These are phyloP conservation scores for Drosophila hawaiiensis DNA, from an alignment of 2,888 invertebrate species.

Conservation along the genomic window DNA sequence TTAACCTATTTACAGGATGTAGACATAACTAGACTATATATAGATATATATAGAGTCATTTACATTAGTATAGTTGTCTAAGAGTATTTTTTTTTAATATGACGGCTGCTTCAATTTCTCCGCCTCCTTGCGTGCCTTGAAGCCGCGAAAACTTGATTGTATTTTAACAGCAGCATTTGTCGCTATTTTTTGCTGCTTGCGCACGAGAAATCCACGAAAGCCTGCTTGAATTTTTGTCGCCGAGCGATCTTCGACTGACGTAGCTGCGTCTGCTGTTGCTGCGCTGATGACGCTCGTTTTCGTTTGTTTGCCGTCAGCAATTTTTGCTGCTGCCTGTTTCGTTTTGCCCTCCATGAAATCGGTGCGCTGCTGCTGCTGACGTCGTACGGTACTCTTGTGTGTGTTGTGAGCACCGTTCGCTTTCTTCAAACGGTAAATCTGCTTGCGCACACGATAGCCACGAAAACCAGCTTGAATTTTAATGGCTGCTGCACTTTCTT, in stretches of 20 bases:
- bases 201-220: slow-evolving; percentile 84
- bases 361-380: slow-evolving; percentile 39
- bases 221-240: slow-evolving; percentile 85
- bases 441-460: slow-evolving; percentile 86
- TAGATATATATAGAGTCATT: slow-evolving; percentile 18
- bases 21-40: slow-evolving; percentile 37
- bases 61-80: slow-evolving; percentile 13
- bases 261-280: slow-evolving; percentile 29
- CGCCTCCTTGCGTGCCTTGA: slow-evolving; percentile 84
- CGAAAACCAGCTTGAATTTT: slow-evolving; percentile 87
- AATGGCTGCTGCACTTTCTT: slow-evolving; percentile 86
- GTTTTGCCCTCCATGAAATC: slow-evolving; percentile 51
- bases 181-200: slow-evolving; percentile 84
- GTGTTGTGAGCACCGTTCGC: slow-evolving; percentile 27
- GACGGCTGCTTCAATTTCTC: slow-evolving; percentile 82
- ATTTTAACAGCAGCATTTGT: slow-evolving; percentile 85
- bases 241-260: slow-evolving; percentile 79
- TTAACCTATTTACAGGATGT: slow-evolving; percentile 66
- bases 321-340: slow-evolving; percentile 10
- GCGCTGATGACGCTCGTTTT: slow-evolving; percentile 3
- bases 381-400: slow-evolving; percentile 44
- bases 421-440: slow-evolving; percentile 77
- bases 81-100: slow-evolving; percentile 8
- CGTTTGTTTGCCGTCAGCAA: slow-evolving; percentile 24
- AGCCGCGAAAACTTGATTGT: slow-evolving; percentile 85